A percentile compares a stretch with the other conserved stretches of the same genome.
Conservation (phyloP, 1,140 invertebrate genomes). For the Dufourea novaeangliae region DNA sequence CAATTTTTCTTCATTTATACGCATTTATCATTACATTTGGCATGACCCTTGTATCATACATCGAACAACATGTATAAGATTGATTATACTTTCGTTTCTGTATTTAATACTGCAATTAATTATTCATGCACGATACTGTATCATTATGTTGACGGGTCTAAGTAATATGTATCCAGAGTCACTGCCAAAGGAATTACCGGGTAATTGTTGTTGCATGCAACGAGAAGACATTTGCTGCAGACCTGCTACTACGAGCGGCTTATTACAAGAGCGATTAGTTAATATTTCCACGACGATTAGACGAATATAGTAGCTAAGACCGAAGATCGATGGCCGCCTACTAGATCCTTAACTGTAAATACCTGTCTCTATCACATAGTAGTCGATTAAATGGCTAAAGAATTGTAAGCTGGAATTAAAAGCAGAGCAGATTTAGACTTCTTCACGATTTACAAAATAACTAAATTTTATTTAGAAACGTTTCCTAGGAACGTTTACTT, state of each 20-base stretch:
- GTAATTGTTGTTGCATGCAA: constrained; percentile 1
- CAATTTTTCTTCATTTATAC: too few species aligned
- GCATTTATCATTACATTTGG: too few species aligned
- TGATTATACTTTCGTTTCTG: too few species aligned
- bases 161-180: not conserved
- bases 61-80: too few species aligned
- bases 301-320: not conserved
- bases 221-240: not conserved
- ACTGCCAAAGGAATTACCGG: not conserved
- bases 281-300: not conserved
- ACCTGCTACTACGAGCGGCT: not conserved
- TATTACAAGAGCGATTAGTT: not conserved
- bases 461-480: too few species aligned
- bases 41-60: too few species aligned
- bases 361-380: not conserved
- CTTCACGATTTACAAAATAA: too few species aligned
- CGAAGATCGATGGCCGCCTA: not conserved
- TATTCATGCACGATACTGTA: not conserved
- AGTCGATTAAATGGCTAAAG: not conserved
- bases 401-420: not conserved
- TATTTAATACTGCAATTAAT: not conserved
- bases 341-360: not conserved
- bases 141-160: not conserved
- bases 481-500: too few species aligned
- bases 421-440: too few species aligned